A percentile compares a stretch with the other conserved stretches of the same genome.
Conservation (phyloP, 2,113 vertebrate species). For the Naja naja region DNA sequence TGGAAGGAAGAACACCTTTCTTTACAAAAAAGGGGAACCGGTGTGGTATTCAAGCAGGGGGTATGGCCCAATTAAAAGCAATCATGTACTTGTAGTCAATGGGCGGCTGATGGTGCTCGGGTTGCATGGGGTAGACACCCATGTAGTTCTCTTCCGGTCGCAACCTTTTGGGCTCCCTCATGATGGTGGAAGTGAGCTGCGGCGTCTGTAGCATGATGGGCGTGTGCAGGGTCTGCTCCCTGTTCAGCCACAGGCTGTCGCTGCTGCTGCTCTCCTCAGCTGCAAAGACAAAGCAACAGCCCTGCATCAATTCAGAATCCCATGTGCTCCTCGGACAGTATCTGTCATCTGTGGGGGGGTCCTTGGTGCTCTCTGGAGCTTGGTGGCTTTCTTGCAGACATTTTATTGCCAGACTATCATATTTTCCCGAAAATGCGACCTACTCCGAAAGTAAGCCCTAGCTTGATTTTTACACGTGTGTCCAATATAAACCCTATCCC, state of each 20-base stretch:
- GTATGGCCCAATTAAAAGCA: conserved; percentile 43
- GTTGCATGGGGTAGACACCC: conserved; percentile 91
- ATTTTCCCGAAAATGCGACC: too few species aligned
- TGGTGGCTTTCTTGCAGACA: not conserved
- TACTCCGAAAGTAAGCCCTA: too few species aligned
- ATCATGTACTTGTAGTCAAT: conserved; percentile 95
- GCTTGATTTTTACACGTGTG: too few species aligned
- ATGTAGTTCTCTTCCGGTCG: conserved; percentile 91
- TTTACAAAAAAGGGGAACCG: conserved; percentile 71
- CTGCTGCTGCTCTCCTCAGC: conserved; percentile 95
- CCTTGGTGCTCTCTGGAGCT: not conserved
- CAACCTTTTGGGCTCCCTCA: conserved; percentile 92
- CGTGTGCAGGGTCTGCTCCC: conserved; percentile 89
- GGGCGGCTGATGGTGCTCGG: conserved; percentile 90
- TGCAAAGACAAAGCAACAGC: conserved; percentile 39
- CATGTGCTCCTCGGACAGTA: not conserved
- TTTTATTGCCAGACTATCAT: not conserved
- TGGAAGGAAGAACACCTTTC: conserved; percentile 76
- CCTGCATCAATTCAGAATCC: not conserved
- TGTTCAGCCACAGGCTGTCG: conserved; percentile 87
- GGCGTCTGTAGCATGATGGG: conserved; percentile 95
- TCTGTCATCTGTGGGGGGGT: not conserved
- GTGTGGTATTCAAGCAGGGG: conserved; percentile 57
- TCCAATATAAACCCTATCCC: too few species aligned
- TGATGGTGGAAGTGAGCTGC: conserved; percentile 93